Percentiles rank a stretch among this genome's conserved stretches.
phyloP scores from a whole-genome alignment of 2,797 vertebrate species.

The Cynodonichthys magdalenae region DNA sequence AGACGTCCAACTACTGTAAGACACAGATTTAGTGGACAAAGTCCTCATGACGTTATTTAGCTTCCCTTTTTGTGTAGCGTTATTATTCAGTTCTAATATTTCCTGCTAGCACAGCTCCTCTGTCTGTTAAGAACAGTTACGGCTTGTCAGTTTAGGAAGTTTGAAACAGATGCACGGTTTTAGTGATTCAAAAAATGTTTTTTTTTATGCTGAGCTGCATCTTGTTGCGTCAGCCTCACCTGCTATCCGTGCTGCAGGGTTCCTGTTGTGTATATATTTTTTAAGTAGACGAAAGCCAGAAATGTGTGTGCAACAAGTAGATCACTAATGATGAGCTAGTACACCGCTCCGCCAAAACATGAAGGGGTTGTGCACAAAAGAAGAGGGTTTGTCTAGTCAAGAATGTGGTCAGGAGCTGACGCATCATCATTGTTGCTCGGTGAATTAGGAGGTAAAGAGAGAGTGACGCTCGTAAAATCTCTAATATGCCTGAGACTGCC shows the following conservation, averaged over 20 bases:
- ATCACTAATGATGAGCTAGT: conserved; percentile 8
- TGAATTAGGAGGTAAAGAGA: conserved; percentile 41
- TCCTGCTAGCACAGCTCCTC: not conserved
- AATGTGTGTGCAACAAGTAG: conserved; percentile 33
- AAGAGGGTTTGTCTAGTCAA: conserved; percentile 25
- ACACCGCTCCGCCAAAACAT: conserved; percentile 8
- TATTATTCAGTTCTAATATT: not conserved
- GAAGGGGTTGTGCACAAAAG: conserved; percentile 16
- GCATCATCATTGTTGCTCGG: conserved; percentile 9
- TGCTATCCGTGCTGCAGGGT: conserved; percentile 32
- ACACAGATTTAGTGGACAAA: no score
- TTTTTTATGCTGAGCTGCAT: conserved; percentile 16
- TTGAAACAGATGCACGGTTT: conserved; percentile 8
- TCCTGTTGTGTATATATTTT: conserved; percentile 52
- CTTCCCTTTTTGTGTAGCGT: not conserved
- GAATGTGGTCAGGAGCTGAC: conserved; percentile 31
- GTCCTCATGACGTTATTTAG: no score
- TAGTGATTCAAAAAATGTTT: conserved; percentile 9
- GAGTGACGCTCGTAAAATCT: conserved; percentile 74
- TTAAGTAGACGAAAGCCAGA: conserved; percentile 24
- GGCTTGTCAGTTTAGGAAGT: not conserved
- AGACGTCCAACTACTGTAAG: no score
- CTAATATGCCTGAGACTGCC: conserved; percentile 82
- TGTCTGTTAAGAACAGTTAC: not conserved
- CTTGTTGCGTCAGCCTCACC: conserved; percentile 30